phyloP scores from a whole-genome alignment of 1,140 invertebrate genomes.

The Heliconius melpomene region DNA sequence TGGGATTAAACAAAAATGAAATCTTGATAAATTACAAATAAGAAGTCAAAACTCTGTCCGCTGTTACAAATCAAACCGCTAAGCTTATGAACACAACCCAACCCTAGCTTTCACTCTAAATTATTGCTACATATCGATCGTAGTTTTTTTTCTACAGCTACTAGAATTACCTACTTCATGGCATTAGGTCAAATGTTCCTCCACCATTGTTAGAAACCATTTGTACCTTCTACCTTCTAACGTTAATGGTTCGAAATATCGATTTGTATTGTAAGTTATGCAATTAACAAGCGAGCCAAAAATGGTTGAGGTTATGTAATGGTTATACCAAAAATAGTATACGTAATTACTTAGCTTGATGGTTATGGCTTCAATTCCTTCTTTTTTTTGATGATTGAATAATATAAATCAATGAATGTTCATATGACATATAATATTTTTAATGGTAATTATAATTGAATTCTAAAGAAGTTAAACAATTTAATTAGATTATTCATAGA shows the following conservation, averaged over 20 bases:
- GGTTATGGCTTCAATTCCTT: no score
- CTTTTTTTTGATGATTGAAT: no score
- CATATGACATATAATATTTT: no score
- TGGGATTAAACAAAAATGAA: no score
- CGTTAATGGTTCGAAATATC: not conserved
- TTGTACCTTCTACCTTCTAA: not conserved
- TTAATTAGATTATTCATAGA: no score
- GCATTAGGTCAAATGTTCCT: slow-evolving; percentile 12
- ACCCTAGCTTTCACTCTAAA: slow-evolving; percentile 34
- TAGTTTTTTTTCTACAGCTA: slow-evolving; percentile 35
- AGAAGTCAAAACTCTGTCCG: no score
- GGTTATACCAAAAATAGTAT: not conserved
- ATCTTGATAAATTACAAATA: no score
- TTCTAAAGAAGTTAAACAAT: no score
- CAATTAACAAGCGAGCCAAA: not conserved
- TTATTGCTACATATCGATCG: slow-evolving; percentile 39
- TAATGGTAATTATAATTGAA: no score
- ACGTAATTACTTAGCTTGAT: no score
- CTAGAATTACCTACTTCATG: slow-evolving; percentile 25
- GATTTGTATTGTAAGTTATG: slow-evolving; percentile 4
- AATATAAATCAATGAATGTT: no score
- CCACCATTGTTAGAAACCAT: not conserved
- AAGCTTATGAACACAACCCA: slow-evolving; percentile 9
- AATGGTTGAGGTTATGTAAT: not conserved
- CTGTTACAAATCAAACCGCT: slow-evolving; percentile 8